A percentile compares a stretch with the other conserved stretches of the same genome.
These are phyloP conservation scores for Propithecus coquereli DNA, from an alignment of 2,113 vertebrate species.

Conservation along the genomic window DNA sequence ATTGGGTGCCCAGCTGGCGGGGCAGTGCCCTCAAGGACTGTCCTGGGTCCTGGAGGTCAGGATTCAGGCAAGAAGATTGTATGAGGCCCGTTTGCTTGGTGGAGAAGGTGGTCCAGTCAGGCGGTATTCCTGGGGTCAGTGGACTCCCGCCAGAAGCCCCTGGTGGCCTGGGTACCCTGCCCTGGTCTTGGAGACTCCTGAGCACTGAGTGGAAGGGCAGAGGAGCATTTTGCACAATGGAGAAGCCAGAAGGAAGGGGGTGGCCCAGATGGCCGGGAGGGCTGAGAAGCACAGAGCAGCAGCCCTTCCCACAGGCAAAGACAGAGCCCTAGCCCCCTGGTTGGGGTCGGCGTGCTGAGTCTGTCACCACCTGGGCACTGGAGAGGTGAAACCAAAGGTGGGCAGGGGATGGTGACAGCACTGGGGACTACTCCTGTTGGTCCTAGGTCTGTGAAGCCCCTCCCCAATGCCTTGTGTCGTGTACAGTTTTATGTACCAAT, in stretches of 20 bases:
- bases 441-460: slow-evolving; percentile 62
- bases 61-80: slow-evolving; percentile 65
- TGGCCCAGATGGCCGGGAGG: slow-evolving; percentile 60
- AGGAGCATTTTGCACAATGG: slow-evolving; percentile 78
- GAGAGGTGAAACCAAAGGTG: slow-evolving; percentile 79
- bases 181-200: slow-evolving; percentile 50
- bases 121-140: slow-evolving; percentile 42
- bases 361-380: slow-evolving; percentile 68
- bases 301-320: slow-evolving; percentile 52
- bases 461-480: slow-evolving; percentile 73
- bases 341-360: slow-evolving; percentile 52
- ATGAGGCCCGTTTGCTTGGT: slow-evolving; percentile 53
- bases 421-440: slow-evolving; percentile 49
- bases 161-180: slow-evolving; percentile 33
- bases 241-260: slow-evolving; percentile 75
- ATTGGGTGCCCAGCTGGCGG: slow-evolving; percentile 25
- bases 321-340: slow-evolving; percentile 57
- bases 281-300: slow-evolving; percentile 70
- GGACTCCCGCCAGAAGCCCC: slow-evolving; percentile 8
- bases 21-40: slow-evolving; percentile 40
- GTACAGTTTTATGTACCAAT: slow-evolving; percentile 79
- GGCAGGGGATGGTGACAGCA: slow-evolving; percentile 66
- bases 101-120: slow-evolving; percentile 35
- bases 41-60: slow-evolving; percentile 47
- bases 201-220: slow-evolving; percentile 62